A percentile compares a stretch with the other conserved stretches of the same genome.
These are phyloP conservation scores for Rutilus rutilus DNA, from an alignment of 2,113 vertebrate genomes.

Conservation along the genomic window DNA sequence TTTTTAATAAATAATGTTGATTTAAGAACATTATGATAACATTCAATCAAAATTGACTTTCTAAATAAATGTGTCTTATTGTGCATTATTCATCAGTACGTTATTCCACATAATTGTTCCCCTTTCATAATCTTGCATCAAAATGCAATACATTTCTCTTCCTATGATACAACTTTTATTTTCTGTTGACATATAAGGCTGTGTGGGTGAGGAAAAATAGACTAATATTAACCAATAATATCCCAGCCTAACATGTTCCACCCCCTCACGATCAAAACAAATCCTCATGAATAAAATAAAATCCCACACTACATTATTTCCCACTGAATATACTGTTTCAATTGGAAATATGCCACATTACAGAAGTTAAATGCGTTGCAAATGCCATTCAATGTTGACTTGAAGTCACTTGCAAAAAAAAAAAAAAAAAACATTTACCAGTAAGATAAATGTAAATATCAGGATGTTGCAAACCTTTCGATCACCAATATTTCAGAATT, in stretches of 20 bases:
- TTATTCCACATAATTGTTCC: too few relatives aligned
- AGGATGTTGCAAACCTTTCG: not conserved
- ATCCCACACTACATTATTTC: not conserved
- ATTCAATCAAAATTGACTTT: too few relatives aligned
- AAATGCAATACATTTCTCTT: not conserved
- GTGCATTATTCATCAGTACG: not conserved
- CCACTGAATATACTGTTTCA: not conserved
- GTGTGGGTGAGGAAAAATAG: not conserved
- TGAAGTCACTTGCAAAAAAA: not conserved
- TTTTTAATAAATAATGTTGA: too few relatives aligned
- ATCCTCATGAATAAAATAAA: not conserved
- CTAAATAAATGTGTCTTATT: too few relatives aligned
- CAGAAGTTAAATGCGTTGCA: not conserved
- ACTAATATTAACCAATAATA: not conserved
- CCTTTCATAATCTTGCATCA: not conserved
- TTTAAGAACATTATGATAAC: too few relatives aligned
- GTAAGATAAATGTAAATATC: not conserved
- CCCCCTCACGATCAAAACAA: not conserved
- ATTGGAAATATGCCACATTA: not conserved
- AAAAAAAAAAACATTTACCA: not conserved
- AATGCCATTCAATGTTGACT: not conserved
- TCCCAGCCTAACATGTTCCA: not conserved
- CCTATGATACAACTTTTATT: not conserved
- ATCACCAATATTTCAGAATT: not conserved
- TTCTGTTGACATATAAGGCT: not conserved